A percentile compares a stretch with the other conserved stretches of the same genome.
Conservation (phyloP, 2,113 vertebrate genomes). For the Saguinus midas region DNA sequence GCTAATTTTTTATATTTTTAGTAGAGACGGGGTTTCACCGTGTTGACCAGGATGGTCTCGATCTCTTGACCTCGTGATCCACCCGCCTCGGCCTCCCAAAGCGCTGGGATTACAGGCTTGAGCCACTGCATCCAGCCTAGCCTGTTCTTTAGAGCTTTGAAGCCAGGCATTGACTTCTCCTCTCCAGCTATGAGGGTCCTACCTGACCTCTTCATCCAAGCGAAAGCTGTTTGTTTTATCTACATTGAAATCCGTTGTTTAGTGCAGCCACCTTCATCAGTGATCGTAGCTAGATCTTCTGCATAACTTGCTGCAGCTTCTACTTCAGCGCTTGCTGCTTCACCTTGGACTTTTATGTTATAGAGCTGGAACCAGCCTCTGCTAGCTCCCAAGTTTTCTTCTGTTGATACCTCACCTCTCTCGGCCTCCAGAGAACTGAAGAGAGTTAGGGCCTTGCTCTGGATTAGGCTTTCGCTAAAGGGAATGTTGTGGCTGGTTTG, state of each 20-base stretch:
- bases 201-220: neutral
- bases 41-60: too few species aligned
- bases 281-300: neutral
- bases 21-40: too few species aligned
- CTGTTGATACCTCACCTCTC: neutral
- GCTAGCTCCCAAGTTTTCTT: neutral
- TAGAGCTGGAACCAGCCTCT: neutral
- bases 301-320: neutral
- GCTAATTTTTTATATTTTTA: too few species aligned
- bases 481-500: neutral
- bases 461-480: neutral
- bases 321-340: neutral
- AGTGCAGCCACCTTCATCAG: neutral
- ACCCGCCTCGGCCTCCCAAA: too few species aligned
- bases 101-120: too few species aligned
- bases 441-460: too few species aligned
- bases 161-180: neutral
- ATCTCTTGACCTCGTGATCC: too few species aligned
- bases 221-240: neutral
- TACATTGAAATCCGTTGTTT: neutral
- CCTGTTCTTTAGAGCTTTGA: neutral
- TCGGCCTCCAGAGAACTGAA: neutral
- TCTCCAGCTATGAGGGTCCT: neutral
- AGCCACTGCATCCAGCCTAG: neutral
- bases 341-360: neutral